phyloP scores from a whole-genome alignment of 2,888 invertebrate genomes.

The Pseudanteris insignis region DNA sequence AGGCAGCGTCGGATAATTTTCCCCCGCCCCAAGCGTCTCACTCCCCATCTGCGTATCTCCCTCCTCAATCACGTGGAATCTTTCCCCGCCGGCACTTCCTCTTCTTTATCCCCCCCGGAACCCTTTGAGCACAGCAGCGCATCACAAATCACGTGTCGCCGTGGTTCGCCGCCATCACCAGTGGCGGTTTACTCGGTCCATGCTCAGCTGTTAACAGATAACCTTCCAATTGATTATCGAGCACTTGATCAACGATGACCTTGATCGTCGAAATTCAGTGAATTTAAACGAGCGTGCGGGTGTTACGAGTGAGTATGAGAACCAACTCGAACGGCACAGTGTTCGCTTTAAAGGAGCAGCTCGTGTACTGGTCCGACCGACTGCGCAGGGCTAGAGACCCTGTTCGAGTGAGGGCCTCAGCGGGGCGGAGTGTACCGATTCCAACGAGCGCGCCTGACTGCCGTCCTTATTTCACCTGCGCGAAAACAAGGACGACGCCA shows the following conservation, averaged over 20 bases:
- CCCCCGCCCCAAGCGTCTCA: constrained; percentile 12
- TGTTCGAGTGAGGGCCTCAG: constrained; percentile 18
- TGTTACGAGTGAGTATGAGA: constrained; percentile 5
- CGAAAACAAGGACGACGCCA: constrained; percentile 5
- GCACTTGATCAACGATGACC: too few species aligned
- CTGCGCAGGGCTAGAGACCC: constrained; percentile 51
- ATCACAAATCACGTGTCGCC: constrained; percentile 24
- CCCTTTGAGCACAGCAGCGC: constrained; percentile 8
- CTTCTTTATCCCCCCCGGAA: constrained; percentile 17
- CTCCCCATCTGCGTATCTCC: constrained; percentile 18
- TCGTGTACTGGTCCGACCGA: constrained; percentile 58
- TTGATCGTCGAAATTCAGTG: not conserved
- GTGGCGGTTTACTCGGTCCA: too few species aligned
- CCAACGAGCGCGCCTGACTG: too few species aligned
- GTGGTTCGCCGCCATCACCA: constrained; percentile 29
- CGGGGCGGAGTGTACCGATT: constrained; percentile 39
- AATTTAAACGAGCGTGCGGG: not conserved
- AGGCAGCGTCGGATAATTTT: constrained; percentile 17
- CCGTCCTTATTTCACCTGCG: constrained; percentile 7
- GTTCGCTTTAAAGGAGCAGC: constrained; percentile 57
- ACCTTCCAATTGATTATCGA: too few species aligned
- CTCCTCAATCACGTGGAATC: constrained; percentile 12
- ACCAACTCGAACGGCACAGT: constrained; percentile 45
- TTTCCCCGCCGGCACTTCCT: constrained; percentile 17
- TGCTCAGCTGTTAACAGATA: too few species aligned